Evolutionary conservation across 2,113 vertebrate genomes (phyloP).

Genomic region (Toxotes chatareus): DNA sequence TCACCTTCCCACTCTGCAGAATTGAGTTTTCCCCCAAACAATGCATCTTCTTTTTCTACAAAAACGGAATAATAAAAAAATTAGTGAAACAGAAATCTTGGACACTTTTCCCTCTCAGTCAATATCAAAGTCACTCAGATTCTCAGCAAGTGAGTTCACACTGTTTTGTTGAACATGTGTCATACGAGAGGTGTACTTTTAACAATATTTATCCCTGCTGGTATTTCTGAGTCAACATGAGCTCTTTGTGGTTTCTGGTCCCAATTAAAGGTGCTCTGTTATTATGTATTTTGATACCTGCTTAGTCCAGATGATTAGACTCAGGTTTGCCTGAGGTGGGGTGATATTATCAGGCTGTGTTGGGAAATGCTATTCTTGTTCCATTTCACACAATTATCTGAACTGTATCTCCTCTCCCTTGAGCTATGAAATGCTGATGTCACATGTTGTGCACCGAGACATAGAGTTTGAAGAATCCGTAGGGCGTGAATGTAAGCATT

Average conservation of each 20-base stretch:
- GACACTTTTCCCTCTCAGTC: conserved; percentile 9
- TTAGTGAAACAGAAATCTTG: neutral
- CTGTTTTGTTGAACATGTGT: conserved; percentile 38
- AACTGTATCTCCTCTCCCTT: conserved; percentile 42
- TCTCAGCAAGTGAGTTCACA: conserved; percentile 3
- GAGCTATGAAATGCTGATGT: conserved; percentile 56
- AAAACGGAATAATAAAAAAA: neutral
- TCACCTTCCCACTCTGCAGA: neutral
- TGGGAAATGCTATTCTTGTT: conserved; percentile 34
- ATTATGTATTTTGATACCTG: conserved; percentile 70
- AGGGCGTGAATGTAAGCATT: conserved; percentile 26
- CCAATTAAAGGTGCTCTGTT: conserved; percentile 60
- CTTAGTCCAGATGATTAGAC: conserved; percentile 35
- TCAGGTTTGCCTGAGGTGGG: conserved; percentile 50
- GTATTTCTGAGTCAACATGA: conserved; percentile 28
- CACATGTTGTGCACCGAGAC: conserved; percentile 21
- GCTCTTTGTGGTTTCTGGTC: conserved; percentile 56
- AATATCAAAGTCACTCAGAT: conserved; percentile 23
- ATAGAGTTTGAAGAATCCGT: conserved; percentile 22
- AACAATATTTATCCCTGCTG: conserved; percentile 46
- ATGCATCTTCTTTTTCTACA: conserved; percentile 8
- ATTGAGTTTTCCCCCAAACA: conserved; percentile 16
- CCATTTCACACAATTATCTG: conserved; percentile 30
- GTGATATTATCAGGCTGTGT: conserved; percentile 25
- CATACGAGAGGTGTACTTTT: conserved; percentile 39